These are phyloP conservation scores for Dicyrtomina minuta DNA, from an alignment of 2,888 invertebrate species.

Conservation along the genomic window DNA sequence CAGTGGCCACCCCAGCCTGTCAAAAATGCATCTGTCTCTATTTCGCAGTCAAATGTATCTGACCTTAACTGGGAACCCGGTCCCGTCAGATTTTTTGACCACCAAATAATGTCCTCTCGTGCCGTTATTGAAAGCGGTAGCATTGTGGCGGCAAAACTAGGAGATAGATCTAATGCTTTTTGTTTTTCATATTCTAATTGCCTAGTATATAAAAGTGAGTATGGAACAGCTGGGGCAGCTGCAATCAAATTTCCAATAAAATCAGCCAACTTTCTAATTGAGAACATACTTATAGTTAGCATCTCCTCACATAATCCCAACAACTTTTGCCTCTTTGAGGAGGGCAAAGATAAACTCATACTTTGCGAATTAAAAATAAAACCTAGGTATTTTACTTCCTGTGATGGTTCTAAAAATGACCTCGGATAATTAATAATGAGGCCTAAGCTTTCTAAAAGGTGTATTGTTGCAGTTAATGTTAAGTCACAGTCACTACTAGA, in stretches of 20 bases:
- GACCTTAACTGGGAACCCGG: background rate
- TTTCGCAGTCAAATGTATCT: background rate
- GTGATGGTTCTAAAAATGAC: background rate
- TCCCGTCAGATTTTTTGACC: background rate
- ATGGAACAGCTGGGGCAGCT: slow-evolving; percentile 10
- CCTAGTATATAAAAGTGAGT: no score
- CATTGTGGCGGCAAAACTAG: background rate
- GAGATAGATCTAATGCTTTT: background rate
- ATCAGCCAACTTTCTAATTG: background rate
- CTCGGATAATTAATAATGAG: slow-evolving; percentile 1
- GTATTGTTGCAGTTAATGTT: background rate
- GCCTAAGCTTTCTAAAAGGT: background rate
- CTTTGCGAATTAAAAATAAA: slow-evolving; percentile 17
- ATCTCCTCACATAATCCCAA: background rate
- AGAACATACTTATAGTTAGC: background rate
- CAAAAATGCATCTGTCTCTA: no score
- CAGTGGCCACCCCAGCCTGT: background rate
- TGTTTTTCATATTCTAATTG: no score
- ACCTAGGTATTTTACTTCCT: slow-evolving; percentile 13
- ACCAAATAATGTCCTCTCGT: background rate
- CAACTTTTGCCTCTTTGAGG: background rate
- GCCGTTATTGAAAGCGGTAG: background rate
- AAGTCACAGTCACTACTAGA: no score
- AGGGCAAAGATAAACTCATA: background rate
- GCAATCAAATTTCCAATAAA: slow-evolving; percentile 6